Evolutionary conservation across 2,888 invertebrate genomes (phyloP), one percentile per base, ranked within the genome.

Genomic region (Stenotaenia linearis): DNA sequence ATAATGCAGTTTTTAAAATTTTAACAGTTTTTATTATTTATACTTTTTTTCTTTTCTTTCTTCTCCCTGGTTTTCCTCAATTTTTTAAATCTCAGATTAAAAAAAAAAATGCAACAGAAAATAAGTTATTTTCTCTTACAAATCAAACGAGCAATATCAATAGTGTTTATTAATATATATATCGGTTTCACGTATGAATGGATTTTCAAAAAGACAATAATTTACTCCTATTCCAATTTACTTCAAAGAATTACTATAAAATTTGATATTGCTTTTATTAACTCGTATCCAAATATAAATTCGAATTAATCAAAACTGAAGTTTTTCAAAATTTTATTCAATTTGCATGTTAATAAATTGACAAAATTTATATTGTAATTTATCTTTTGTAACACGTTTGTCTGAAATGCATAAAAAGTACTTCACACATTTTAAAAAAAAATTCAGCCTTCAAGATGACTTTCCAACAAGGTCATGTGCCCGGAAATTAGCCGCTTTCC

Each of bases 391-490:
- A 6, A 15, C 40, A 40, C 40, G 12, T 15, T 40, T 40, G 40
- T 40, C 40, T 40, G 12, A 40, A 40, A 40, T 12, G 5, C 40
- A 40, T 7, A 21, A 56, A n/a, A 56, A 56, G 21, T 56, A 56
- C 23, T 56, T 56, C 56, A 56, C 56, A 56, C 56, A 56, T 3
- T 23, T 56, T 56, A 18, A 56, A 56, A 18, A 56, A 56, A 56
- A 56, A 56, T 56, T 56, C 56, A 56, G 56, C 56, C 56, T 56
- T 56, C 56, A 56, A 23, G 56, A 56, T 56, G 56, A 56, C 56
- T 56, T 56, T 56, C 56, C 21, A 56, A 56, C 56, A 56, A 56
- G 56, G 56, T 56, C 56, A 56, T 56, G 56, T 56, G 56, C 56
- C 56, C 56, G 56, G 56, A 56, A 56, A 56, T 56, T 56, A 23